Evolutionary conservation across 2,113 vertebrate species (phyloP).

Genomic region (Azemiops feae): DNA sequence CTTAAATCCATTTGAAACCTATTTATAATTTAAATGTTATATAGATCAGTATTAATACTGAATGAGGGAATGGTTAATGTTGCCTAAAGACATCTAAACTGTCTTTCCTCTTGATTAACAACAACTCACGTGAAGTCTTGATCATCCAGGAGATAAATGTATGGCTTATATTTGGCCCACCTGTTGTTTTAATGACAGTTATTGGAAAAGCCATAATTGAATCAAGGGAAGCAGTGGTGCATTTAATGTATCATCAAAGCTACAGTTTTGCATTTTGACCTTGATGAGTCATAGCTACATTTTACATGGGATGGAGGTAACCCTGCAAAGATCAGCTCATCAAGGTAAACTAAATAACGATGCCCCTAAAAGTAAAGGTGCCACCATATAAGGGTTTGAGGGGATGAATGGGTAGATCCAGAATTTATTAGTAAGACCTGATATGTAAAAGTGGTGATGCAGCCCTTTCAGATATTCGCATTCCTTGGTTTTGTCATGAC

Average conservation of each 20-base stretch:
- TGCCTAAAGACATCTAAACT: conserved; percentile 38
- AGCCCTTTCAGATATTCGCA: neutral
- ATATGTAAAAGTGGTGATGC: neutral
- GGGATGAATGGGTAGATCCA: neutral
- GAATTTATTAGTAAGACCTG: neutral
- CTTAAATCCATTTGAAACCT: conserved; percentile 34
- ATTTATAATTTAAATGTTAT: conserved; percentile 27
- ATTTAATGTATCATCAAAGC: neutral
- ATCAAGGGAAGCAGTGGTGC: neutral
- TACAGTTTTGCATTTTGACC: neutral
- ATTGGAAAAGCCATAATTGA: neutral
- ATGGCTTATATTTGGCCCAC: neutral
- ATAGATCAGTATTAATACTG: neutral
- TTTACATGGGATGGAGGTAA: neutral
- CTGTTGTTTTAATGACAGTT: accelerated
- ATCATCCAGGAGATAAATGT: conserved; percentile 33
- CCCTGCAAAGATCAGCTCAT: neutral
- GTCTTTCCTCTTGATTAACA: conserved; percentile 32
- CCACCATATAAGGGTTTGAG: neutral
- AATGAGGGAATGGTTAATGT: neutral
- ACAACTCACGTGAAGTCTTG: neutral
- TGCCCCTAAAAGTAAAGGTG: neutral
- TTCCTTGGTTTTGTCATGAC: neutral
- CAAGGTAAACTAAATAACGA: neutral
- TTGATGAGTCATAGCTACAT: neutral